Evolutionary conservation across 2,797 vertebrate species (phyloP).

Genomic region (Malurus splendens): DNA sequence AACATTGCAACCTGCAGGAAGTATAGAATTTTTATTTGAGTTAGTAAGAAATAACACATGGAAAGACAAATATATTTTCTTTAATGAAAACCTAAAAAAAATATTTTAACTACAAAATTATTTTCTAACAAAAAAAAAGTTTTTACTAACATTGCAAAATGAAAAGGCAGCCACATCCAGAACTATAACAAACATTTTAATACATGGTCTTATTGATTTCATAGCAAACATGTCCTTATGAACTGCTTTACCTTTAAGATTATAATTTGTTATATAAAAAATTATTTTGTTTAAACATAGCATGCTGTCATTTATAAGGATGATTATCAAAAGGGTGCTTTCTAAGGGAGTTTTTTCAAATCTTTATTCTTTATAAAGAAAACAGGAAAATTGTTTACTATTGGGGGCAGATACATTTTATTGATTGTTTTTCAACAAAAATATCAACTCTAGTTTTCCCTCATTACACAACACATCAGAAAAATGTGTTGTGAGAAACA

Average conservation of each 20-base stretch:
- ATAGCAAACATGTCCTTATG: background rate
- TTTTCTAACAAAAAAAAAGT: background rate
- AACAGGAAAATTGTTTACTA: background rate
- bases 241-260: background rate
- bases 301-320: background rate
- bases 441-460: background rate
- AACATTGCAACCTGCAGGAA: background rate
- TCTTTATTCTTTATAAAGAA: background rate
- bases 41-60: background rate
- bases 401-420: rapidly evolving
- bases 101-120: background rate
- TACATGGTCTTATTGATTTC: background rate
- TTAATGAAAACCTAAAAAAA: background rate
- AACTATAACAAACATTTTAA: background rate
- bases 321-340: background rate
- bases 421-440: background rate
- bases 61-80: background rate
- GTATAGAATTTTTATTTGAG: background rate
- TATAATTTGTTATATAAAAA: background rate
- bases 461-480: background rate
- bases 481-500: background rate
- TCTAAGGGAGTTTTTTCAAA: background rate
- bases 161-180: background rate
- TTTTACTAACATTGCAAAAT: background rate
- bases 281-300: background rate